phyloP scores from a whole-genome alignment of 2,113 vertebrate genomes.

The Protobothrops flavoviridis region DNA sequence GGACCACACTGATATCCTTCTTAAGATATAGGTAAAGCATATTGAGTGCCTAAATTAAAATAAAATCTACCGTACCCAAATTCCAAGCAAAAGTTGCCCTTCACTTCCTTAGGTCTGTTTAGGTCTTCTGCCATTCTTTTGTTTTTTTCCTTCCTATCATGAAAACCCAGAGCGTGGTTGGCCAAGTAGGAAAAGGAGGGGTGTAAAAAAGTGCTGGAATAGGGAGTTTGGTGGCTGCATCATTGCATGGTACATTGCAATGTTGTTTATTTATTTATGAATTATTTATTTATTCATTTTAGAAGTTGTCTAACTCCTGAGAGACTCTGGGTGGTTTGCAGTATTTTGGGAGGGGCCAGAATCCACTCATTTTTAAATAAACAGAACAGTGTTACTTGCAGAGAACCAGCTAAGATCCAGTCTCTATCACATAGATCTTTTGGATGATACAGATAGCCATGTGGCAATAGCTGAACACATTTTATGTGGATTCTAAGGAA shows the following conservation, averaged over 20 bases:
- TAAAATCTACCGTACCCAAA: background rate
- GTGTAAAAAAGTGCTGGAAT: background rate
- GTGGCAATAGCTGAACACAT: background rate
- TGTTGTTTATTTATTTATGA: background rate
- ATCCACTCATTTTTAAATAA: background rate
- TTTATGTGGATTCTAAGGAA: background rate
- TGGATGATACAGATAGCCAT: background rate
- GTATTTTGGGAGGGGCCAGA: background rate
- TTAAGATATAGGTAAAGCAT: background rate
- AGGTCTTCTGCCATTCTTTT: background rate
- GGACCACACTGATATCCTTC: background rate
- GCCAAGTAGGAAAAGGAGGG: background rate
- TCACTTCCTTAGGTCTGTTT: background rate
- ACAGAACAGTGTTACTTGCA: background rate
- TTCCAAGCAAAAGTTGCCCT: background rate
- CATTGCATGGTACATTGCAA: background rate
- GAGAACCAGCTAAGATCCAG: too few relatives aligned
- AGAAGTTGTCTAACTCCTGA: background rate
- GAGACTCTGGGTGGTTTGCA: background rate
- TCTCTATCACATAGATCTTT: background rate
- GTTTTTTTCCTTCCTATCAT: too few relatives aligned
- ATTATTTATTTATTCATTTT: background rate
- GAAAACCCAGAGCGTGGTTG: background rate
- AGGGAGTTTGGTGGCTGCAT: background rate
- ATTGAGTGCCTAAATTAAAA: background rate